Conservation (phyloP, 2,888 invertebrate species). For the Dryobota labecula region DNA sequence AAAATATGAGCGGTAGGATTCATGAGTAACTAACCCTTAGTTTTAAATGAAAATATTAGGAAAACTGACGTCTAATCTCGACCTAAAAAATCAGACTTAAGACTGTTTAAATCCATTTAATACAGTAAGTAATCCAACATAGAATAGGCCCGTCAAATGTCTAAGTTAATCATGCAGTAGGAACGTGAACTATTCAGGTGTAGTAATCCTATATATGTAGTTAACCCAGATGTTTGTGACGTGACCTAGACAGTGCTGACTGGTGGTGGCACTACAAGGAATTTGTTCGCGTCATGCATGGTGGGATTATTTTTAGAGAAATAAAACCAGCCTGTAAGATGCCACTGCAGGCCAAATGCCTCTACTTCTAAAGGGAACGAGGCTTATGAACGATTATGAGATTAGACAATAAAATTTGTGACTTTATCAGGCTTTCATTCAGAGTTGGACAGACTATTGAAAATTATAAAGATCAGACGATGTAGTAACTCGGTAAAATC, state of each 20-base stretch:
- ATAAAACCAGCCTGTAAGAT: not conserved
- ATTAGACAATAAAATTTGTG: not conserved
- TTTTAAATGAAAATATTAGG: not conserved
- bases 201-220: constrained; percentile 28
- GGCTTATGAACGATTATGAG: not conserved
- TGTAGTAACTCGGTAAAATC: not conserved
- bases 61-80: not conserved
- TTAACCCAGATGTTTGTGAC: constrained; percentile 41
- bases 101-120: constrained; percentile 20
- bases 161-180: constrained; percentile 5
- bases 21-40: not conserved
- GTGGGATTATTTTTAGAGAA: not conserved
- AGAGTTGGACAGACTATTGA: not conserved
- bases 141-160: not conserved
- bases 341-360: not conserved
- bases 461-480: too few species aligned
- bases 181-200: constrained; percentile 42
- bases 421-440: not conserved
- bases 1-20: not conserved
- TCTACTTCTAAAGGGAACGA: not conserved
- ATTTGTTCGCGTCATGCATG: constrained; percentile 13
- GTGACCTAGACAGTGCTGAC: constrained; percentile 26
- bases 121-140: not conserved
- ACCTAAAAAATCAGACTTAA: constrained; percentile 24
- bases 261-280: constrained; percentile 3